A percentile compares a stretch with the other conserved stretches of the same genome.
phyloP scores from a whole-genome alignment of 2,797 vertebrate genomes.

The Benthosema pterotum region DNA sequence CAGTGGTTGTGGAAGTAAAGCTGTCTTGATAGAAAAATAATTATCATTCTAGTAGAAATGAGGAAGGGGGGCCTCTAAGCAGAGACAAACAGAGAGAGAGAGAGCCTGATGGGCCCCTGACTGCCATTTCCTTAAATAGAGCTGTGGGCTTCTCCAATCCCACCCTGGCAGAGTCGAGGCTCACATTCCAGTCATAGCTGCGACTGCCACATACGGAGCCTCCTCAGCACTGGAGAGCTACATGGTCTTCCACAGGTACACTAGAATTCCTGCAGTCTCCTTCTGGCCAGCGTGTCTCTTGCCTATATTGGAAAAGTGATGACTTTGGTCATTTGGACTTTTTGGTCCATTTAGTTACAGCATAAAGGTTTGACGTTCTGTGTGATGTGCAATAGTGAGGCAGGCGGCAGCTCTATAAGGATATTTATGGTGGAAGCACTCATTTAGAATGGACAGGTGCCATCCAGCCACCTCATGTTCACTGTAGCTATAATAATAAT shows the following conservation, averaged over 20 bases:
- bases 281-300: slow-evolving; percentile 1
- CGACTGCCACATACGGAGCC: slow-evolving; percentile 66
- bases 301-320: too few species aligned
- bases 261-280: slow-evolving; percentile 26
- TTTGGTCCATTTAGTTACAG: too few species aligned
- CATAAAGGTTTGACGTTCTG: too few species aligned
- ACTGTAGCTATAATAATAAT: too few species aligned
- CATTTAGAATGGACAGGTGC: too few species aligned
- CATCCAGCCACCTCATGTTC: too few species aligned
- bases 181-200: slow-evolving; percentile 77
- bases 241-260: slow-evolving; percentile 68
- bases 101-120: slow-evolving; percentile 53
- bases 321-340: too few species aligned
- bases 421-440: too few species aligned
- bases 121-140: slow-evolving; percentile 82
- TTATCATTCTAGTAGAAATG: slow-evolving; percentile 54
- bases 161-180: slow-evolving; percentile 65
- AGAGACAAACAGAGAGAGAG: slow-evolving; percentile 28
- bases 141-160: slow-evolving; percentile 69
- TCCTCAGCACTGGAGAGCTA: slow-evolving; percentile 45
- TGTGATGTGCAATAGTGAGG: too few species aligned
- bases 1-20: slow-evolving; percentile 64
- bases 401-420: too few species aligned
- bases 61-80: slow-evolving; percentile 35
- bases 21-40: slow-evolving; percentile 70